Percentiles rank a stretch among this genome's conserved stretches.
phyloP scores from a whole-genome alignment of 2,888 invertebrate genomes.

The Cartodere bifasciata region DNA sequence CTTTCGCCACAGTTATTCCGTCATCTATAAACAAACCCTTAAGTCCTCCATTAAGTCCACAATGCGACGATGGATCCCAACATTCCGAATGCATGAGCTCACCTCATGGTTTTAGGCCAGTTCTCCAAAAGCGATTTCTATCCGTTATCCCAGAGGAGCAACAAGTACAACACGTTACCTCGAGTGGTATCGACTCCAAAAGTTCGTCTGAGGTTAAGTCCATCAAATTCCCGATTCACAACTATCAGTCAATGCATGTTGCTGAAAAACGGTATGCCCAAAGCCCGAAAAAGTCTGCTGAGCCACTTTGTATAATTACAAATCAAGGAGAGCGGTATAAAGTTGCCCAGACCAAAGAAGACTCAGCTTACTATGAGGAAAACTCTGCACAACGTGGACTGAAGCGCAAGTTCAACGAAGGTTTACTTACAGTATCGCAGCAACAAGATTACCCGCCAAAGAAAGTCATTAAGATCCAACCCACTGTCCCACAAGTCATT shows the following conservation, averaged over 20 bases:
- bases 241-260: no score
- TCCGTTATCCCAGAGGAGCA: constrained; percentile 18
- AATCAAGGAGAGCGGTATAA: constrained; percentile 30
- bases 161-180: constrained; percentile 26
- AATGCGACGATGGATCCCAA: constrained; percentile 10
- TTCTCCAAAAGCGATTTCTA: constrained; percentile 16
- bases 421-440: constrained; percentile 20
- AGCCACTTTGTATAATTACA: constrained; percentile 32
- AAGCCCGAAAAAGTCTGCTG: constrained; percentile 23
- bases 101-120: constrained; percentile 28
- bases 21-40: constrained; percentile 20
- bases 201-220: constrained; percentile 24
- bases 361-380: constrained; percentile 28
- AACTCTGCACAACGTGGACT: constrained; percentile 25
- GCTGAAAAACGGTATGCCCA: constrained; percentile 17
- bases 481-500: no score
- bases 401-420: constrained; percentile 24
- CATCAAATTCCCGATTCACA: constrained; percentile 29
- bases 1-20: constrained; percentile 36
- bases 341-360: constrained; percentile 29
- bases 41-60: constrained; percentile 60
- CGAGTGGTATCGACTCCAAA: constrained; percentile 16
- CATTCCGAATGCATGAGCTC: constrained; percentile 18
- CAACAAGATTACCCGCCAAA: no score
- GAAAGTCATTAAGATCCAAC: constrained; percentile 16